Base-by-base conservation (phyloP, 1,140 invertebrate genomes). In the Mylabris phalerata region DNA sequence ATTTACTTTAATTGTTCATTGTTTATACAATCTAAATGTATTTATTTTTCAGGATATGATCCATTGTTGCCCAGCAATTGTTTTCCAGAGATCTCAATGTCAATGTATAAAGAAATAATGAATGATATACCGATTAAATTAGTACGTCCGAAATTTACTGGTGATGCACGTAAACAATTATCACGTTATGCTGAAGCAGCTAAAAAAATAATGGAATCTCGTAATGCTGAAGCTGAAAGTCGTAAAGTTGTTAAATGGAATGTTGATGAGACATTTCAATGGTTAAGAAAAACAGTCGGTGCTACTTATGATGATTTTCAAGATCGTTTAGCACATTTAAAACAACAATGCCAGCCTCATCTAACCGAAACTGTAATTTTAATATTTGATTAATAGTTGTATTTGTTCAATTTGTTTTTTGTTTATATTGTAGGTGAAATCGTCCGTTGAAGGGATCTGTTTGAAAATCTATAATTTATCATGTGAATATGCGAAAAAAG, bases 231-330 rank as follows among this genome's bases (percentile, higher is more conserved):
- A n/a, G 83, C 92, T 1, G 93, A 97, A 71, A 95, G 93, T 70
- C 80, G 95, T 59, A 98, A 98, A 78, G 89, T 97, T 4, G 94
- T 98, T 0, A 98, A 98, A 75, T 98, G 95, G 95, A 96, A 98
- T 79, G 94, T 93, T 0, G 95, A 98, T 71, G 95, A 98, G 67
- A 97, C 93, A 2, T 97, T 98, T 75, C 88, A 91, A 62, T 98
- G 95, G 95, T 73, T 98, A 26, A 81, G 94, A 70, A 84, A 89
- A 71, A 96, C 93, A 9, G 86, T 94, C n/a, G 94, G 93, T 47
- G 93, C 93, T 24, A 93, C 92, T 1, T 98, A 95, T 78, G 94
- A 97, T 75, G 94, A 98, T 78, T 94, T 93, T 75, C 90, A 93
- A 75, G 91, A 91, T 67, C 78, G 88, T 69, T 71, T 88, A 46